Evolutionary conservation across 2,113 vertebrate species (phyloP).

Genomic region (Sitta europaea): DNA sequence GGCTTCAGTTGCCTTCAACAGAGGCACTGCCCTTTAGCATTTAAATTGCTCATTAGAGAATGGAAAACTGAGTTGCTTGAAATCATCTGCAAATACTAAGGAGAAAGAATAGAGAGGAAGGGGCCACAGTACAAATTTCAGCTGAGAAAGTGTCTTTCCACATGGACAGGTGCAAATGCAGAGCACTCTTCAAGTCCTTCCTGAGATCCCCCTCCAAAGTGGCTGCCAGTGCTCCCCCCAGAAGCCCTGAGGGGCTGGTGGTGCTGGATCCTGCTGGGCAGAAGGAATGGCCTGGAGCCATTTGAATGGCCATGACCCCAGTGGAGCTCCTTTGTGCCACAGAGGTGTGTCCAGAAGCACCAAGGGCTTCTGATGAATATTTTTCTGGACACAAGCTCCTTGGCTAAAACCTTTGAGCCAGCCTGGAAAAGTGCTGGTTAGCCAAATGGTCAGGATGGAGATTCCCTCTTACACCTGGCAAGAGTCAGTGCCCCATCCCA

Average conservation of each 20-base stretch:
- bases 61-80: constrained; percentile 28
- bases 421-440: background rate
- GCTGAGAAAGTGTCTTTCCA: background rate
- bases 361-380: background rate
- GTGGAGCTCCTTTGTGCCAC: background rate
- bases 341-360: background rate
- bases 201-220: background rate
- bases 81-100: constrained; percentile 1
- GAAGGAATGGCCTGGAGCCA: background rate
- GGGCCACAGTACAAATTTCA: background rate
- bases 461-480: background rate
- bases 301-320: background rate
- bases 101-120: background rate
- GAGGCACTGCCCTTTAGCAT: constrained; percentile 32
- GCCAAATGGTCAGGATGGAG: background rate
- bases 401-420: background rate
- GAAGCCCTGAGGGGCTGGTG: background rate
- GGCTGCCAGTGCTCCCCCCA: background rate
- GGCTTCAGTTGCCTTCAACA: background rate
- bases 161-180: background rate
- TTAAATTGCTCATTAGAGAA: constrained; percentile 26
- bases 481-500: background rate
- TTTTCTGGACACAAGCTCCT: background rate
- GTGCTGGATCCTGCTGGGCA: background rate
- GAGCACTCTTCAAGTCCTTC: background rate